Base-by-base conservation (phyloP, 1,140 invertebrate genomes). In the Venturia canescens region DNA sequence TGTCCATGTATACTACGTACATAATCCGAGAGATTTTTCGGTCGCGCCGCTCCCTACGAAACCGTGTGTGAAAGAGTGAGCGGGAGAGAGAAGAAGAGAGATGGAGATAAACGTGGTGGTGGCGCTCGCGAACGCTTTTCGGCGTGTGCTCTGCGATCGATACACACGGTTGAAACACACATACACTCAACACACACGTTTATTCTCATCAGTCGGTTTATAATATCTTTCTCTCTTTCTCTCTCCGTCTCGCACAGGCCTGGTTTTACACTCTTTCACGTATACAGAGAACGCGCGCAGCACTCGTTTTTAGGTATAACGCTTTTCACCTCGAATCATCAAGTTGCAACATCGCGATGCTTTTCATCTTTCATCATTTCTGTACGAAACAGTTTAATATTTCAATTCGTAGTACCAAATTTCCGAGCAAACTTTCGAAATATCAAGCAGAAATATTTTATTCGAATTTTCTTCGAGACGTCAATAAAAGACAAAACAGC, bases 61-160 rank as follows among this genome's bases (percentile, higher is more conserved):
- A 74, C 18, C 31, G 18, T 44, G 34, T n/a, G 70, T 48, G 66
- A 71, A 29, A 69, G 31, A 53, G 18, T 7, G 31, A 69, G 31
- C n/a, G n/a, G n/a, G 63, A 44, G 76, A 82, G 82, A 82, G 74
- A 83, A 38, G 26, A 71, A 82, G 82, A 82, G 74, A 83, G 80
- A 86, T 83, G 86, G 83, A 79, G 44, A 44, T 82, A 86, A 78
- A 82, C 83, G 53, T 23, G 38, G 67, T 85, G 87, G 86, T 89
- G 86, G 88, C 89, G 87, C 87, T 87, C 83, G 77, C 77, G 26
- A 78, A 66, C 69, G 77, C 60, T 75, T 31, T 71, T 78, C 75
- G 53, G 77, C 70, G 75, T 77, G 78, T 79, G 66, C 80, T 80
- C 78, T 38, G 81, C 75, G 83, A 84, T 84, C 83, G 83, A 84